Conservation (phyloP, 1,140 invertebrate genomes). For the Eurosta solidaginis region DNA sequence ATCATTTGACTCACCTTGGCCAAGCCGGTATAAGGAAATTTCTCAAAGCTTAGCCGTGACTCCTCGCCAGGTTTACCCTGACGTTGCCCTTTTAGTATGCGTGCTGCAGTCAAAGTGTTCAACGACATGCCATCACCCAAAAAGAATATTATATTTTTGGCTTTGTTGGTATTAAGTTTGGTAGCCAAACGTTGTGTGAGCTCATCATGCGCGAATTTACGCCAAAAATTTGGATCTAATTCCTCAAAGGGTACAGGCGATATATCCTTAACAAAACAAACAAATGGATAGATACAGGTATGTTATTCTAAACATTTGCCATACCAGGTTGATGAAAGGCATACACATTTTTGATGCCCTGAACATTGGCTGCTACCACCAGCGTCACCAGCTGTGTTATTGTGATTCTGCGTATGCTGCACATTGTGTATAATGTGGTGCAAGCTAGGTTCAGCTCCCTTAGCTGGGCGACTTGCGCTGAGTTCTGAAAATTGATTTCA, state of each 20-base stretch:
- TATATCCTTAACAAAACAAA: neutral
- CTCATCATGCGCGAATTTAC: conserved; percentile 39
- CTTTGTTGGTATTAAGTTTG: conserved; percentile 44
- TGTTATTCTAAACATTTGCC: too few species aligned
- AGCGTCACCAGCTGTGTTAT: neutral
- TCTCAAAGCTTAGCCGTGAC: conserved; percentile 71
- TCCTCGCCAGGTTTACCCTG: conserved; percentile 67
- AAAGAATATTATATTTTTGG: conserved; percentile 76
- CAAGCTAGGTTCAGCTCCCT: neutral
- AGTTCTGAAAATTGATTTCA: neutral
- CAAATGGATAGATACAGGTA: too few species aligned
- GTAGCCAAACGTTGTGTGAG: conserved; percentile 37
- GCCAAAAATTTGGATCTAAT: conserved; percentile 39
- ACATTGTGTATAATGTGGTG: neutral
- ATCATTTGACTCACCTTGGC: conserved; percentile 62
- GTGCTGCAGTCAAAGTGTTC: conserved; percentile 70
- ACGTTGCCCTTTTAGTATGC: conserved; percentile 70
- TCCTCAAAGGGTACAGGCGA: conserved; percentile 17
- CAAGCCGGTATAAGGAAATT: conserved; percentile 73
- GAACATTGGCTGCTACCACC: neutral
- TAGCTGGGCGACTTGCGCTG: neutral
- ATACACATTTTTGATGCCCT: too few species aligned
- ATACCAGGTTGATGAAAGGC: too few species aligned
- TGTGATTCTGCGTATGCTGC: neutral
- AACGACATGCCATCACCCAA: conserved; percentile 80